Evolutionary conservation across 2,113 vertebrate genomes (phyloP), one percentile per base, ranked within the genome.

Genomic region (Xiphophorus maculatus): DNA sequence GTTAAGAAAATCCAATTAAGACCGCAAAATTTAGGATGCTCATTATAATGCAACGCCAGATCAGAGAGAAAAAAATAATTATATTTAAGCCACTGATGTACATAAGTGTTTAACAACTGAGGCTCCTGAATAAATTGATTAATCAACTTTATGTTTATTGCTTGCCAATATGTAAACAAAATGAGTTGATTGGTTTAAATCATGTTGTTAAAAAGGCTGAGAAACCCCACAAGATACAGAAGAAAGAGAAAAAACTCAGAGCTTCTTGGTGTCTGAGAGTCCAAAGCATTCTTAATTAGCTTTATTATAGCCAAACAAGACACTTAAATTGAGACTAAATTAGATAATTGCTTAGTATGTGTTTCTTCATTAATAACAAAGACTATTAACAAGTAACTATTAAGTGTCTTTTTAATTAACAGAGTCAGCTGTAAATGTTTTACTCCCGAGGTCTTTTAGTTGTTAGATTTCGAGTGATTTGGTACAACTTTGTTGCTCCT

Each of bases 391-490:
- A 69, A 69, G 66, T 25, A 25, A 69, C n/a, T 28, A 51, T 5
- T 40, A 69, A 40, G 17, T 54, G 22, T 32, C 32, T 30, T 65
- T 74, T 69, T 65, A 80, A 80, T 74, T 74, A 69, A 44, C 42
- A 64, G 7, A 58, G 30, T 58, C n/a, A 64, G 35, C 51, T 25
- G 71, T 4, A 54, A n/a, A 11, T 30, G 37, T 28, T 74, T 64
- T 58, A 32, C 30, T 40, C 6, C 12, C 17, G 1, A 33, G 0
- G 33, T 73, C 40, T 22, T 67, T 0, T 27, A 40, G 30, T 79
- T 68, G 27, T n/a, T 65, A n/a, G 22, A 40, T 14, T 40, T 40
- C 27, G 11, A 15, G 63, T 19, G 19, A 48, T 48, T 48, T 48
- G 44, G 17, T 48, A 6, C 44, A 48, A 48, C 44, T 48, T 48